Base-by-base conservation (phyloP, 2,797 vertebrate genomes). In the Fundulus diaphanus region DNA sequence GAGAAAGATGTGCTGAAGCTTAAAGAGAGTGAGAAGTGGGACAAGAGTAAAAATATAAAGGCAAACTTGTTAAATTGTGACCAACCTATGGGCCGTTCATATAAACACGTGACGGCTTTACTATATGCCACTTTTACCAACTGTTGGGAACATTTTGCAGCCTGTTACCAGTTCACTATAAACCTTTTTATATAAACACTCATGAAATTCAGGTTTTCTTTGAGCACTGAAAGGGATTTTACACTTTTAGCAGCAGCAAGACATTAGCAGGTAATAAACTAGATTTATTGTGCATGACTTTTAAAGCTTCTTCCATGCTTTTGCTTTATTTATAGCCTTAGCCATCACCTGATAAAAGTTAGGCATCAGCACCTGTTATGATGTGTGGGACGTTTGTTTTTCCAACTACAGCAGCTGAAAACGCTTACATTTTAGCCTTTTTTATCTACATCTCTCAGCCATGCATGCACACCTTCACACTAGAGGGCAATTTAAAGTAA, bases 51-150 rank as follows among this genome's bases (percentile, higher is more conserved):
- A 54, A 76, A 24, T 20, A 9, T 56, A 29, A 40, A 77, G 76
- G 73, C 77, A 76, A 80, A 83, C 70, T 65, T 80, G 68, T 80
- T 42, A 77, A 79, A 70, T 59, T 66, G 59, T 37, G 40, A 81
- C 80, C 75, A 79, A 78, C 68, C 37, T 76, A 40, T 80, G 68
- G 76, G 70, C 72, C 27, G 51, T 75, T 74, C 29, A 20, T 51
- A 77, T 73, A 48, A 78, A 82, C 40, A 63, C 35, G 5, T 37
- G 59, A 70, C 48, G 44, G 78, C 57, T 82, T 82, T 76, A 77
- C 61, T 52, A 5, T 44, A 66, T 20, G 4, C 5, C 3, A 61
- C 40, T 51, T 44, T 70, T 59, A 82, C 33, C 24, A 37, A 24
- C 56, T 78, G 48, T 12, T 15, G 68, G 71, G 75, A 74, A 57